Percentiles rank a stretch among this genome's conserved stretches.
Conservation (phyloP, 2,113 vertebrate genomes). For the Apteryx owenii region DNA sequence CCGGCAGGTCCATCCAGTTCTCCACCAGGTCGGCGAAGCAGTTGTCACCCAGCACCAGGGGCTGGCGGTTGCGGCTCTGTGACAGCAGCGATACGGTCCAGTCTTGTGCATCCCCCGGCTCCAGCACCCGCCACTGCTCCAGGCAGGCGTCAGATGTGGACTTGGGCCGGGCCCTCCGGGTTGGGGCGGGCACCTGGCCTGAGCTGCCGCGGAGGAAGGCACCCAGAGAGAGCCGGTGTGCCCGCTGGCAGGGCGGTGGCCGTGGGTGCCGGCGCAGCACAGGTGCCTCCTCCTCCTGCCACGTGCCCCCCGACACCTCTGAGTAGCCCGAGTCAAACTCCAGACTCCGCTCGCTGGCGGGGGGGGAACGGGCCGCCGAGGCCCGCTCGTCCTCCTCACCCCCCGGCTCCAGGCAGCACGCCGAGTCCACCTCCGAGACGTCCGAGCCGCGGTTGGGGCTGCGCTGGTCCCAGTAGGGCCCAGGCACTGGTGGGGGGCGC, state of each 20-base stretch:
- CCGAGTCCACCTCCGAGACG: slow-evolving; percentile 86
- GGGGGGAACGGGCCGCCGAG: slow-evolving; percentile 70
- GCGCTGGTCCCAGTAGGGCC: slow-evolving; percentile 70
- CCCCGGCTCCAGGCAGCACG: slow-evolving; percentile 86
- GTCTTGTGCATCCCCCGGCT: slow-evolving; percentile 83
- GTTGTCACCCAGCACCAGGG: slow-evolving; percentile 94
- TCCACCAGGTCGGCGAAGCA: slow-evolving; percentile 97
- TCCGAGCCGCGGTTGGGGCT: slow-evolving; percentile 72
- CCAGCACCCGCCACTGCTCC: slow-evolving; percentile 91
- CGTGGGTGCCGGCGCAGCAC: slow-evolving; percentile 28
- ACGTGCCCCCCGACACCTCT: slow-evolving; percentile 85
- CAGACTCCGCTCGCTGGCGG: slow-evolving; percentile 86
- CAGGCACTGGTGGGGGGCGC: slow-evolving; percentile 12
- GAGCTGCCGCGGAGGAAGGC: slow-evolving; percentile 80
- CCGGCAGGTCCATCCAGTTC: slow-evolving; percentile 98
- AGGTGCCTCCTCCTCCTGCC: slow-evolving; percentile 86
- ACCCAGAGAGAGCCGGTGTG: slow-evolving; percentile 81
- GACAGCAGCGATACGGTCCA: slow-evolving; percentile 93
- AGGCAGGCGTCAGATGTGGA: slow-evolving; percentile 93
- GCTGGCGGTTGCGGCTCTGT: slow-evolving; percentile 92
- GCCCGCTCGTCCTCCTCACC: slow-evolving; percentile 73
- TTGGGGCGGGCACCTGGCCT: slow-evolving; percentile 47
- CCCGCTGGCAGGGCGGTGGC: slow-evolving; percentile 54
- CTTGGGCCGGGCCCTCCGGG: slow-evolving; percentile 86
- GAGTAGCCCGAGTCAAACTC: slow-evolving; percentile 96